Base-by-base conservation (phyloP, 2,797 vertebrate genomes). In the Sebastes itinus region DNA sequence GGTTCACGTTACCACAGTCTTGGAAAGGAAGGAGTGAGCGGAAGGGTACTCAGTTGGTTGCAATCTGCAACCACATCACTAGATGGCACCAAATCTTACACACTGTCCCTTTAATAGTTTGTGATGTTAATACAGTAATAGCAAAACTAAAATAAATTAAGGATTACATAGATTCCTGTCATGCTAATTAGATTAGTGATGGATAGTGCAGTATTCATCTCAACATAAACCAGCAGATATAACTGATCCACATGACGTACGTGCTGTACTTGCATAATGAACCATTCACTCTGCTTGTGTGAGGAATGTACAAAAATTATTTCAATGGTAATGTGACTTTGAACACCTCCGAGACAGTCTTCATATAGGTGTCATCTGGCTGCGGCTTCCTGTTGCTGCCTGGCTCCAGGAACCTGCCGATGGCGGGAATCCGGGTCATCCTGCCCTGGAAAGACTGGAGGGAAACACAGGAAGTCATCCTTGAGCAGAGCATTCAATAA, bases 381-480 rank as follows among this genome's bases (percentile, higher is more conserved):
- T 35, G 93, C 0, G 83, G 87, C 84, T 97, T 97, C 77, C 95
- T 96, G 82, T 96, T 94, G 89, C 97, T 98, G 61, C 96, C 97
- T 3, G 96, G 97, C 87, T 96, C 89, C 78, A 98, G 89, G 88
- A 98, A 99, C 83, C 91, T 95, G 54, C 87, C 89, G 87, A 99
- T 95, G 22, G 94, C 94, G 0, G 96, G 95, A 3, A 96, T 86
- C 10, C 30, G 82, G 27, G 80, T 96, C 92, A 96, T 95, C 89
- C 93, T 97, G 38, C 87, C 91, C 92, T 98, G 97, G 81, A 98
- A 98, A 27, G 88, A 86, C 98, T 99, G 91, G 33, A 91, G 55
- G 5, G 33, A 62, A 67, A 73, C 10, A 12, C 4, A 33, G 2
- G 22, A 23, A 60, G 13, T 23, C 1, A 4, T 12, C 5, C 14